Evolutionary conservation across 2,888 invertebrate genomes (phyloP).

Genomic region (Protonemura montana): DNA sequence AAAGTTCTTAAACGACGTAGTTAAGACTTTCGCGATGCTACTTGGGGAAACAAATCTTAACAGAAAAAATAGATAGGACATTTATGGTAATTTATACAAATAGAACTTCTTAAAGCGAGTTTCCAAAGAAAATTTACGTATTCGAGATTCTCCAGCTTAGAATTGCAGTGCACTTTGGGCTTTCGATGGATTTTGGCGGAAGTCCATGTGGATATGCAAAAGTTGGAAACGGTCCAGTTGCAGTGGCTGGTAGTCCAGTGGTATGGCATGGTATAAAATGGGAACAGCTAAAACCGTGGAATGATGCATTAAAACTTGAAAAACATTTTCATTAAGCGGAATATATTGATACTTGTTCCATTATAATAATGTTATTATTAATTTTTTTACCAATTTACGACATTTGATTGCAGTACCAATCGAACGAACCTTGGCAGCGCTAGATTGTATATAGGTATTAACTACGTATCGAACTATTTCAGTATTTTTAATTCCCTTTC

Average conservation of each 20-base stretch:
- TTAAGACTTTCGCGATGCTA: slow-evolving; percentile 28
- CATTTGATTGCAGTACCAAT: no score
- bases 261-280: background rate
- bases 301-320: background rate
- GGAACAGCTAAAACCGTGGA: slow-evolving; percentile 37
- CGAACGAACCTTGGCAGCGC: no score
- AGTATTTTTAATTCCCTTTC: no score
- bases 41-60: slow-evolving; percentile 30
- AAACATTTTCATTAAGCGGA: background rate
- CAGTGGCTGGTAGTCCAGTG: slow-evolving; percentile 32
- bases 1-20: slow-evolving; percentile 31
- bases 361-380: no score
- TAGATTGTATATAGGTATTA: no score
- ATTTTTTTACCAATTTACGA: no score
- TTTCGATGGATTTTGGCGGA: slow-evolving; percentile 33
- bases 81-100: slow-evolving; percentile 46
- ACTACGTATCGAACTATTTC: no score
- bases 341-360: background rate
- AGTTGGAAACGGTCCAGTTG: slow-evolving; percentile 45
- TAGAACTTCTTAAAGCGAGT: slow-evolving; percentile 43
- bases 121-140: slow-evolving; percentile 36
- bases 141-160: slow-evolving; percentile 17
- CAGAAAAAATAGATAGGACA: slow-evolving; percentile 30
- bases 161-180: background rate
- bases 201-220: slow-evolving; percentile 23